Conservation (phyloP, 1,140 invertebrate genomes). For the Brachionus koreanus region DNA sequence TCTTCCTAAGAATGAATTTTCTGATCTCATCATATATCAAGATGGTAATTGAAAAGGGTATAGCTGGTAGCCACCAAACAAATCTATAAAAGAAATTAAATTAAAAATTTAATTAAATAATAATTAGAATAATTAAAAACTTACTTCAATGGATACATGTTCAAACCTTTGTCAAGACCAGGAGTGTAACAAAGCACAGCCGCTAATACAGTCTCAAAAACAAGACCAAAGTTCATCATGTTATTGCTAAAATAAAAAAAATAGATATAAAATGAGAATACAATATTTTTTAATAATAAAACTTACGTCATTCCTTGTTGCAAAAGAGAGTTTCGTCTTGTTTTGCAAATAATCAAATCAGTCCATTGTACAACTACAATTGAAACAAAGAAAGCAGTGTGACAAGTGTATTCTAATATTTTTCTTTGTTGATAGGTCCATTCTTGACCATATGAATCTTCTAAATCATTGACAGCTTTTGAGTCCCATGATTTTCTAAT, state of each 20-base stretch:
- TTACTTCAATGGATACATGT: conserved; percentile 59
- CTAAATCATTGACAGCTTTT: conserved; percentile 87
- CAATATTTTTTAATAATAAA: neutral
- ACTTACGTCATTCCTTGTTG: conserved; percentile 85
- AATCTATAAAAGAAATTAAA: conserved; percentile 67
- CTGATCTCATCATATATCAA: conserved; percentile 90
- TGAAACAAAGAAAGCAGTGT: conserved; percentile 95
- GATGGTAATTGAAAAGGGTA: conserved; percentile 91
- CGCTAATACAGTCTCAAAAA: conserved; percentile 59
- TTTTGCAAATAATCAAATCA: conserved; percentile 97
- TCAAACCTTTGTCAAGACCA: conserved; percentile 56
- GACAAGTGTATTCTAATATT: conserved; percentile 90
- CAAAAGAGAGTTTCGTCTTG: conserved; percentile 86
- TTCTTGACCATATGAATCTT: conserved; percentile 87
- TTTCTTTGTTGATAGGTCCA: conserved; percentile 91
- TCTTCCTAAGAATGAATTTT: conserved; percentile 81
- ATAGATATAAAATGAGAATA: neutral
- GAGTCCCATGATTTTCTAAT: conserved; percentile 93
- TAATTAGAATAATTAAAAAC: neutral
- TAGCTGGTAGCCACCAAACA: conserved; percentile 90
- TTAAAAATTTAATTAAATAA: neutral
- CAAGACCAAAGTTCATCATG: conserved; percentile 57
- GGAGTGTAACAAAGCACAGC: conserved; percentile 58
- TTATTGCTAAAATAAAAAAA: conserved; percentile 50
- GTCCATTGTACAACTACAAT: conserved; percentile 98